Evolutionary conservation across 2,797 vertebrate species (phyloP).

Genomic region (Takifugu ocellatus): DNA sequence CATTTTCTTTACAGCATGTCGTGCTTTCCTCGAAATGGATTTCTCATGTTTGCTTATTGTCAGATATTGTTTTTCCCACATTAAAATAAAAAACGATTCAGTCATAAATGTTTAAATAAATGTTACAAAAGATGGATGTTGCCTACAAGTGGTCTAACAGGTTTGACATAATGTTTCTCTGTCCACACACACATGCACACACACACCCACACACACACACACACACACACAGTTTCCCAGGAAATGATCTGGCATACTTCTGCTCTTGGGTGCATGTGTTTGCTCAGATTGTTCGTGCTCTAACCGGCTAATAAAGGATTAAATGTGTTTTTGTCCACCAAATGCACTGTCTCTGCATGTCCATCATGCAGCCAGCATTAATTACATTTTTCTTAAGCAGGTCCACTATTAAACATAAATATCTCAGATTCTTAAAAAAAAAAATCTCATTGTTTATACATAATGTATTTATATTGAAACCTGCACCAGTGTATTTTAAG

Average conservation of each 20-base stretch:
- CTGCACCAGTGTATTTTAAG: too few species aligned
- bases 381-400: background rate
- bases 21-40: conserved; percentile 57
- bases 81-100: conserved; percentile 48
- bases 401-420: background rate
- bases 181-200: conserved; percentile 7
- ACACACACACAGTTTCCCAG: conserved; percentile 44
- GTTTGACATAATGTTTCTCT: conserved; percentile 14
- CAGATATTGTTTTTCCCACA: conserved; percentile 18
- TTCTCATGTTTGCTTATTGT: conserved; percentile 44
- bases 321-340: conserved; percentile 7
- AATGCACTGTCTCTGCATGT: conserved; percentile 9
- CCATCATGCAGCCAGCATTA: conserved; percentile 9
- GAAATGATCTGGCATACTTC: conserved; percentile 46
- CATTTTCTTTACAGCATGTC: conserved; percentile 63
- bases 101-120: conserved; percentile 64
- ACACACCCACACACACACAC: conserved; percentile 32
- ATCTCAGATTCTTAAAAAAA: background rate
- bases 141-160: background rate
- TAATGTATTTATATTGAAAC: too few species aligned
- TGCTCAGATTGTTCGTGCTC: conserved; percentile 35
- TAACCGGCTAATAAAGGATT: conserved; percentile 44
- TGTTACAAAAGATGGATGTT: conserved; percentile 6
- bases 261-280: conserved; percentile 46
- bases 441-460: too few species aligned